Evolutionary conservation across 2,888 invertebrate genomes (phyloP), one percentile per base, ranked within the genome.

Genomic region (Cheilosia soror): DNA sequence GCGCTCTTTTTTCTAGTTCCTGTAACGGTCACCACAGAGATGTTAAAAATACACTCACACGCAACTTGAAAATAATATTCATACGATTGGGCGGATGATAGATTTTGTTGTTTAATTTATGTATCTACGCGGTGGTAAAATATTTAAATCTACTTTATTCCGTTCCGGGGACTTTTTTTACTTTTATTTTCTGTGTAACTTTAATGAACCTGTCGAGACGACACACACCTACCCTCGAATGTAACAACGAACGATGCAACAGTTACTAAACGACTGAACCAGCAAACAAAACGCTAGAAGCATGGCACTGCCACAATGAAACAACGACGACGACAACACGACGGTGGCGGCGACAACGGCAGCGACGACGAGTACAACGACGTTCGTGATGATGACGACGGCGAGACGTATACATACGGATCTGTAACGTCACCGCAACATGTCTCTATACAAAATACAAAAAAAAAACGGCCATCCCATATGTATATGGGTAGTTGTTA

Each of bases 181-280:
- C 20, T 20, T 20, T 37, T 11, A 11, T 37, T 9, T 37, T 37
- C 4, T 37, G 37, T 37, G 11, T 5, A 76, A 58, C 51, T 60
- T 57, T 47, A 47, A 60, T 69, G 75, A 75, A 84, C 60, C 79
- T 84, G 69, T 66, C 79, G 84, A 20, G 20, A 69, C 53, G 47
- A 79, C 58, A 79, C 73, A 84, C 63, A 79, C 69, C 71, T 79
- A 79, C 37, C 51, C 68, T 58, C 51, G 63, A 7, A 68, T 42
- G 51, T 66, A 44, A 88, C 88, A 88, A 91, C 90, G 90, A 89
- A 90, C 91, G 90, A 91, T 92, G 91, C 92, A 91, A 92, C 92
- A 92, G 91, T 91, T 92, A 91, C 91, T 90, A 90, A 90, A 89
- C 91, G 91, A 92, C 90, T 92, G 91, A 91, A 81, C 69, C 81